A percentile compares a stretch with the other conserved stretches of the same genome.
phyloP scores from a whole-genome alignment of 64 coral and sea anemone species.

The Astreopora myriophthalma region DNA sequence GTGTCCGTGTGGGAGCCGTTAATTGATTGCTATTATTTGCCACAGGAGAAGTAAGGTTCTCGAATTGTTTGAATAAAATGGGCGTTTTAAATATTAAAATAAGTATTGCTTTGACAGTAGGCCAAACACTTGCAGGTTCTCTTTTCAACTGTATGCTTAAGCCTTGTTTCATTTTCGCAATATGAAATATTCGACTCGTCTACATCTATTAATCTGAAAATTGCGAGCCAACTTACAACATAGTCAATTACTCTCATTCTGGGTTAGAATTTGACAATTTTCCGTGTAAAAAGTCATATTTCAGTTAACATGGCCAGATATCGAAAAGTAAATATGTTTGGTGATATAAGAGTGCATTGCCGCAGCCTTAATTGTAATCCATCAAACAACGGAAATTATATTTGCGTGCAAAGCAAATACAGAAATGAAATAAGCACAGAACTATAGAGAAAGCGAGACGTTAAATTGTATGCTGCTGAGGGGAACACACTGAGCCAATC shows the following conservation, averaged over 20 bases:
- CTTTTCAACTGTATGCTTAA: not conserved
- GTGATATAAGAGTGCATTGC: not conserved
- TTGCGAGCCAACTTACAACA: not conserved
- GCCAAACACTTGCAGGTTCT: not conserved
- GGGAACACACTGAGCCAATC: not conserved
- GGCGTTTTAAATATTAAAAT: not conserved
- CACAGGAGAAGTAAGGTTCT: not conserved
- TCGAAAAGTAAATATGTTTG: not conserved
- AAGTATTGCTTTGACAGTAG: not conserved
- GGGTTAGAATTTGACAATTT: not conserved
- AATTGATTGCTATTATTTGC: not conserved
- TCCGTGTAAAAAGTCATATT: not conserved
- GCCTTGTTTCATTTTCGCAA: not conserved
- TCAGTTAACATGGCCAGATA: not conserved
- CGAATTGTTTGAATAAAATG: not conserved
- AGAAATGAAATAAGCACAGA: not conserved
- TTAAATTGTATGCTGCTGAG: not conserved
- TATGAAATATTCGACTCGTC: not conserved
- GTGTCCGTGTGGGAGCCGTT: not conserved
- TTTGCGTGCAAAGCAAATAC: not conserved
- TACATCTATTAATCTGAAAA: not conserved
- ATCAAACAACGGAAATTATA: conserved; percentile 12
- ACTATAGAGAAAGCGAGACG: not conserved
- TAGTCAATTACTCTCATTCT: not conserved
- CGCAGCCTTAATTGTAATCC: not conserved